These are phyloP conservation scores for Athrips mouffetella DNA, from an alignment of 2,888 invertebrate species.

Conservation along the genomic window DNA sequence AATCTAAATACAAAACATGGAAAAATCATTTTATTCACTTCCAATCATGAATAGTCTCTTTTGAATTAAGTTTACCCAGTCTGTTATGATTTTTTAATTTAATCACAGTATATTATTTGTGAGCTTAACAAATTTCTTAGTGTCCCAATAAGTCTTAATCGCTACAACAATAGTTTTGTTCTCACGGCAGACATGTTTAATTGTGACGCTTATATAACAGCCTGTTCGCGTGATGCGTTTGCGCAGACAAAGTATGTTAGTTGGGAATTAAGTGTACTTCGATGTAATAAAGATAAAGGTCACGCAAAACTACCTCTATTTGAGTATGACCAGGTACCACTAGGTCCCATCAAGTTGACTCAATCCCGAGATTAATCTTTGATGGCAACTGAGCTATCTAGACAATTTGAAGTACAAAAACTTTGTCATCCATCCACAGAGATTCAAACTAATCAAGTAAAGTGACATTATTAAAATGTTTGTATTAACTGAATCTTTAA, in stretches of 20 bases:
- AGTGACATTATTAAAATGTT: neutral
- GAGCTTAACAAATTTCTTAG: constrained; percentile 17
- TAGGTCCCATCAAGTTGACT: neutral
- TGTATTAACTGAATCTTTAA: neutral
- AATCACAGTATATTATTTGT: constrained; percentile 10
- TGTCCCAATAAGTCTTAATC: constrained; percentile 31
- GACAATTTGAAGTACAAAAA: no score
- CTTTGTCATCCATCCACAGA: no score
- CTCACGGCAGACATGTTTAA: constrained; percentile 30
- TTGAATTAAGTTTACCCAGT: no score
- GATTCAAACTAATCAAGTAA: no score
- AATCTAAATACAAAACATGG: no score
- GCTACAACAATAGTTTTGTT: constrained; percentile 25
- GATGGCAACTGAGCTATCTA: no score
- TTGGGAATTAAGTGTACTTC: constrained; percentile 22
- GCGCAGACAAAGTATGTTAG: constrained; percentile 20
- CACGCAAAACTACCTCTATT: constrained; percentile 17
- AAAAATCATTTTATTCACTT: no score
- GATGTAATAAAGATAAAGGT: constrained; percentile 25
- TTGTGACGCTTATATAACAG: constrained; percentile 30
- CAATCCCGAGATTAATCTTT: no score
- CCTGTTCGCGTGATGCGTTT: constrained; percentile 24
- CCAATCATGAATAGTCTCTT: no score
- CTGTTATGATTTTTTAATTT: neutral
- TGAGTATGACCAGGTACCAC: neutral